Evolutionary conservation across 1,140 invertebrate species (phyloP), one percentile per base, ranked within the genome.

Genomic region (Lordiphosa collinella): DNA sequence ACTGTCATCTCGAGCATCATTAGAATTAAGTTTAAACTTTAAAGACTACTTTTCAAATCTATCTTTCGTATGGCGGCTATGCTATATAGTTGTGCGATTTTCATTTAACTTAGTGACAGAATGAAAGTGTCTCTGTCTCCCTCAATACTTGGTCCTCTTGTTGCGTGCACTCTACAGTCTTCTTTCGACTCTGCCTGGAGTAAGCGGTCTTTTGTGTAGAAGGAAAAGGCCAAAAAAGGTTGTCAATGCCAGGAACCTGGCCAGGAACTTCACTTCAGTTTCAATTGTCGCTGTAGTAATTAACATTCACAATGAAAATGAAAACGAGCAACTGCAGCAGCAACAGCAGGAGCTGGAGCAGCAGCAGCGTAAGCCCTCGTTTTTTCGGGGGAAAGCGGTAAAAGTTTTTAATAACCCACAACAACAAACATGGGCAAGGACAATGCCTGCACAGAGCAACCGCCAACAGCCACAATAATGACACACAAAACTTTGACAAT

Each of bases 401-500:
- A 80, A 82, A 80, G 57, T 82, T 80, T 80, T 80, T 80, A 80
- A 80, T 80, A 82, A 80, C 66, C 66, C 66, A 41, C 71, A 71
- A 82, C 61, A 76, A 63, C 76, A 80, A 82, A 75, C 65, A 61
- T 40, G 58, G 32, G 18, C 43, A 53, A 63, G 43, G 13, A 53
- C 54, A 52, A 40, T 41, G 34, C 36, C 47, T 35, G 7, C 43
- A 32, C 25, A 52, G 18, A 44, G 72, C 76, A 75, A 82, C 60
- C 66, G 76, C 76, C 75, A 63, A 62, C 75, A 80, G 70, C 75
- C 76, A 63, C 76, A 80, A 82, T 80, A 82, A 82, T 84, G 78
- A 76, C 78, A 72, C 67, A 84, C 62, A 84, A 82, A 82, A 80
- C 57, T 84, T 82, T 78, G 72, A 84, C 76, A 82, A 69, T 84